Base-by-base conservation (phyloP, 2,888 invertebrate genomes). In the Drosophila mayaguana region DNA sequence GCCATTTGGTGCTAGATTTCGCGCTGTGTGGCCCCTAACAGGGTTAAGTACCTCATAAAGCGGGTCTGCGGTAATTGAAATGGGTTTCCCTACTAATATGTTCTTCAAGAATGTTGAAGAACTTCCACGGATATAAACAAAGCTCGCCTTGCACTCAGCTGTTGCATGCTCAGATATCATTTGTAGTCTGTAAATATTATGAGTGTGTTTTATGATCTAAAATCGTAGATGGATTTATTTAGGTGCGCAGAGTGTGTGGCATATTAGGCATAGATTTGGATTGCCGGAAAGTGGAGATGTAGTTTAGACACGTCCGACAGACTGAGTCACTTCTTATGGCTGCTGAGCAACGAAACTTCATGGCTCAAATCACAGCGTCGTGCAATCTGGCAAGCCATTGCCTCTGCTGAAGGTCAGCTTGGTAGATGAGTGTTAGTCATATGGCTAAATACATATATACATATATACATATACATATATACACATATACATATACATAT, bases 1-100 rank as follows among this genome's bases (percentile, higher is more conserved):
- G 69, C 69, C 70, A 70, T 67, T 67, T 68, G 80, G 76, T 78
- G 78, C 72, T 59, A 78, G 76, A 63, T 75, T 78, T 78, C 80
- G 80, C 80, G 72, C 75, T 78, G 78, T 78, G 78, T 78, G 78
- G 54, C 54, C 63, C 63, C 48, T 72, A 25, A 18, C 56, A 20
- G 75, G 61, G 59, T 65, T 80, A 78, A 78, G 80, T 76, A 53
- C 72, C 76, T 32, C 76, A 67, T 79, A 76, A 76, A 75, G 22
- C 48, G 54, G 67, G 54, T 63, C 63, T 63, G 56, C 12, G 66
- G 59, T 70, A 76, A 78, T 74, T 78, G 81, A 69, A 81, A 81
- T 73, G 34, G 48, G 59, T 69, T 53, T 63, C 53, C 25, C 48
- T 53, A 61, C 36, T 40, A 53, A 69, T 50, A 61, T 16, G 38